Percentiles rank a stretch among this genome's conserved stretches.
Conservation (phyloP, 2,113 vertebrate genomes). For the Oostethus manadensis region DNA sequence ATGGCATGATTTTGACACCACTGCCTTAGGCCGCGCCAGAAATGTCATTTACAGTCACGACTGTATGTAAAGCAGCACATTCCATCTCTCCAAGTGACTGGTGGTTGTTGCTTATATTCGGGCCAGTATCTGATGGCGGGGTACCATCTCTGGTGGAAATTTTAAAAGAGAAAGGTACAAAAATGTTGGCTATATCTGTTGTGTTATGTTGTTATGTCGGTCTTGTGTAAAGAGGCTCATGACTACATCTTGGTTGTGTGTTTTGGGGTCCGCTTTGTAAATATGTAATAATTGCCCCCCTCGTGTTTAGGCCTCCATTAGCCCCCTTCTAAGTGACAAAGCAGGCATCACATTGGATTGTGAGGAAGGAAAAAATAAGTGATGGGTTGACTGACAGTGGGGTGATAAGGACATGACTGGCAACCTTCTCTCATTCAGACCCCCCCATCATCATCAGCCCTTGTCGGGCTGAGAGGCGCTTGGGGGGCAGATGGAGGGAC, state of each 20-base stretch:
- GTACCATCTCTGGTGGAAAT: too few species aligned
- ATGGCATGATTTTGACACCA: too few species aligned
- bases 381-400: constrained; percentile 33
- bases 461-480: constrained; percentile 43
- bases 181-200: too few species aligned
- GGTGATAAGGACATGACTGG: constrained; percentile 44
- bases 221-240: too few species aligned
- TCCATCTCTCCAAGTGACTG: too few species aligned
- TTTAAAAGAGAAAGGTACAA: too few species aligned
- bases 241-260: background rate
- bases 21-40: too few species aligned
- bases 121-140: too few species aligned
- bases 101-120: too few species aligned
- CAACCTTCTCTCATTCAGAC: constrained; percentile 42
- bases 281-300: constrained; percentile 61
- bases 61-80: too few species aligned
- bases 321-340: constrained; percentile 42
- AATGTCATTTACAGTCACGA: too few species aligned
- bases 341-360: constrained; percentile 14
- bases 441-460: constrained; percentile 17
- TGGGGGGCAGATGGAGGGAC: constrained; percentile 55
- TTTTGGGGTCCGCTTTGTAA: constrained; percentile 29
- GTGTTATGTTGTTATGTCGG: too few species aligned
- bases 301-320: constrained; percentile 64
- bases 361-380: constrained; percentile 32